Percentiles rank a stretch among this genome's conserved stretches.
phyloP scores from a whole-genome alignment of 2,888 invertebrate genomes.

The Brachynemurus nebulosus region DNA sequence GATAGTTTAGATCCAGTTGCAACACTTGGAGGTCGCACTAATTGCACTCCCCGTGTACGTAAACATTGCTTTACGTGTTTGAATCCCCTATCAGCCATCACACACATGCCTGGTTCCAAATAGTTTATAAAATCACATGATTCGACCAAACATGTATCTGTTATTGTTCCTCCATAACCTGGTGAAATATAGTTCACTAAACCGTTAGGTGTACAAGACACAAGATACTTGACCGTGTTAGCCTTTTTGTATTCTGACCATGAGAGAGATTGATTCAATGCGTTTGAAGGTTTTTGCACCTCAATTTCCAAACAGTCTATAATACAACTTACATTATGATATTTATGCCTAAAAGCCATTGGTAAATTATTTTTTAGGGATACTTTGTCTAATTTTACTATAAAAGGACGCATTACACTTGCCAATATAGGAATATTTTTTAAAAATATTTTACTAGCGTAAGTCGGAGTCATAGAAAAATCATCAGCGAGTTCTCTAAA shows the following conservation, averaged over 20 bases:
- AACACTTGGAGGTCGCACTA: slow-evolving; percentile 1
- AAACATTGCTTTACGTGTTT: not conserved
- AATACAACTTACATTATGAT: slow-evolving; percentile 22
- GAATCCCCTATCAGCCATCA: not conserved
- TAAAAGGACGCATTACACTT: slow-evolving; percentile 10
- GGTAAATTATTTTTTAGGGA: slow-evolving; percentile 15
- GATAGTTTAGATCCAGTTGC: not conserved
- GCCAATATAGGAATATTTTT: slow-evolving; percentile 10
- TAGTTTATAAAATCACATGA: slow-evolving; percentile 13
- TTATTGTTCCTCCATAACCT: not conserved
- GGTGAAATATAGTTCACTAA: slow-evolving; percentile 7
- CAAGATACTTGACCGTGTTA: slow-evolving; percentile 13
- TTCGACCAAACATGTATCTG: slow-evolving; percentile 11
- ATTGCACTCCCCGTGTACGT: not conserved
- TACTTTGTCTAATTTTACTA: slow-evolving; percentile 11
- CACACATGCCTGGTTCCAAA: slow-evolving; percentile 6
- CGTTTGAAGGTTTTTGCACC: slow-evolving; percentile 25
- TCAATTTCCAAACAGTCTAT: slow-evolving; percentile 28
- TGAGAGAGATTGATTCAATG: slow-evolving; percentile 23
- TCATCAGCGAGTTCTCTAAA: slow-evolving; percentile 8
- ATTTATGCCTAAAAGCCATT: slow-evolving; percentile 3
- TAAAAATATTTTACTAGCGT: slow-evolving; percentile 14
- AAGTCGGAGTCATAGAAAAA: slow-evolving; percentile 5
- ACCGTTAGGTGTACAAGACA: slow-evolving; percentile 20
- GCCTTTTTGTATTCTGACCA: slow-evolving; percentile 25